A percentile compares a stretch with the other conserved stretches of the same genome.
phyloP scores from a whole-genome alignment of 1,140 invertebrate genomes.

The Vanessa atalanta region DNA sequence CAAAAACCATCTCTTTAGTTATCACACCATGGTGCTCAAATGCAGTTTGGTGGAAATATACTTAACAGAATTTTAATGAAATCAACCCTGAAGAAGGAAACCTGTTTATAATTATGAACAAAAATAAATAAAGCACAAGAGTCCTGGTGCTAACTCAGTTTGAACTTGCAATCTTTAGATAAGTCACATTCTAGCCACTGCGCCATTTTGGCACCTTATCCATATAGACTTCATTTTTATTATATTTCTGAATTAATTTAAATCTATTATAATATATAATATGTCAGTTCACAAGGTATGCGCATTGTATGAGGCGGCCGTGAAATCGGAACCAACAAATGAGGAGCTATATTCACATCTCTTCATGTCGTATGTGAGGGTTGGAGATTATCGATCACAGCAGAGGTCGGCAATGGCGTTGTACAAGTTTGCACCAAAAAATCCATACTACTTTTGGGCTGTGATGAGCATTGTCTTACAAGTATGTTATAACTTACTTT shows the following conservation, averaged over 20 bases:
- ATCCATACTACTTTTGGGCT: conserved; percentile 98
- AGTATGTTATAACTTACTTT: conserved; percentile 72
- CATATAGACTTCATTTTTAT: too few species aligned
- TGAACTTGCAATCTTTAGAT: too few species aligned
- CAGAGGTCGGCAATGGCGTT: conserved; percentile 93
- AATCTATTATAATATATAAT: neutral
- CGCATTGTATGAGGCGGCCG: conserved; percentile 93
- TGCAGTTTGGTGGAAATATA: too few species aligned
- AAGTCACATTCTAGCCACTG: too few species aligned
- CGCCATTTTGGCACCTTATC: too few species aligned
- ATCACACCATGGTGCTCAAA: too few species aligned
- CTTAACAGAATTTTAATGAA: too few species aligned
- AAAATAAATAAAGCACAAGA: too few species aligned
- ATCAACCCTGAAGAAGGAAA: too few species aligned
- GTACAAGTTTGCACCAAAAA: conserved; percentile 95
- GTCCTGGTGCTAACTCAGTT: too few species aligned
- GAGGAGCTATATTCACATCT: conserved; percentile 96
- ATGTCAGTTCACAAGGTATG: conserved; percentile 91
- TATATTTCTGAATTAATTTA: neutral
- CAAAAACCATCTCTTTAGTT: too few species aligned
- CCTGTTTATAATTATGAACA: too few species aligned
- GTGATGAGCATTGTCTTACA: conserved; percentile 98
- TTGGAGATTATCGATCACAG: conserved; percentile 95
- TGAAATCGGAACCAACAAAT: conserved; percentile 91
- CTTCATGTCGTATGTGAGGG: conserved; percentile 96